Base-by-base conservation (phyloP, 2,888 invertebrate genomes). In the Harpalus rubripes region DNA sequence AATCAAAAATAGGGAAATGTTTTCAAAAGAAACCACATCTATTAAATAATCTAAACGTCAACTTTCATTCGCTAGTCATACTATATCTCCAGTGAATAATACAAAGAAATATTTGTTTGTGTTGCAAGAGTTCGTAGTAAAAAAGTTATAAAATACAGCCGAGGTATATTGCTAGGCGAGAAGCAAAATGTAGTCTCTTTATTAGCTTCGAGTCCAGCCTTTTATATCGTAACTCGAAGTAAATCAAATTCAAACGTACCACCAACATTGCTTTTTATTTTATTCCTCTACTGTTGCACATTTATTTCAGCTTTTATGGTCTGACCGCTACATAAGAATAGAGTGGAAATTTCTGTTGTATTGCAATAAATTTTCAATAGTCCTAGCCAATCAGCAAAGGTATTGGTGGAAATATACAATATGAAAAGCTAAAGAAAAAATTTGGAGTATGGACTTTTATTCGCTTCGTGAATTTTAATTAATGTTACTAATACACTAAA, bases 211-310 rank as follows among this genome's bases (percentile, higher is more conserved):
- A 7, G 44, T 5, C 44, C 74, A 44, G 18, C 44, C 15, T 16
- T 39, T 44, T 15, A 2, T 10, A 74, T 44, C 52, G 26, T 74
- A 74, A 18, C 22, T 7, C 22, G 44, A 22, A 15, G 52, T 74
- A 74, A 74, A 74, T 74, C 74, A 74, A 74, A 74, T 74, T 74
- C 74, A 44, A 74, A 74, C 44, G 41, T 16, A 10, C 74, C 18
- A 44, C 74, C 52, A 74, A 74, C 44, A 74, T 74, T 74, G 74
- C 52, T 74, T 74, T 74, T 74, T 56, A 52, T 74, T 74, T 74
- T 22, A 52, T 52, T 44, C 52, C 41, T 44, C 1, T 44, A 44
- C 44, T 44, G 44, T 74, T 44, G 52, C 7, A 72, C 12, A 72
- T 72, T 72, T 72, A 15, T 72, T 44, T 39, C 41, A 15, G 39